Base-by-base conservation (phyloP, 2,797 vertebrate species). In the Rallus crepitans region DNA sequence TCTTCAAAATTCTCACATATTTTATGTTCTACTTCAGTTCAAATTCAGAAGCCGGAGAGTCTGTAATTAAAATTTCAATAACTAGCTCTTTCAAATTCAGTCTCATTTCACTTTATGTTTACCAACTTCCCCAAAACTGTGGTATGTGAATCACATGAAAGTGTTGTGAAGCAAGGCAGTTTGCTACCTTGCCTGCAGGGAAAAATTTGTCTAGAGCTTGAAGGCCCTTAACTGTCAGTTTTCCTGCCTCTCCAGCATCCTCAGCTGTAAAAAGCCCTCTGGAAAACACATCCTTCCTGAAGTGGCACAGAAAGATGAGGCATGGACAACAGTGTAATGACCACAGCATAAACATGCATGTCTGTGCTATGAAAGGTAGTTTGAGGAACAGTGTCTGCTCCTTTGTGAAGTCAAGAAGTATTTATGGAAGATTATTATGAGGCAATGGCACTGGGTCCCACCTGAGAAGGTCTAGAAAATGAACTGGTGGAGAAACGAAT, bases 281-380 rank as follows among this genome's bases (percentile, higher is more conserved):
- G 39, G 25, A 55, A n/a, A 42, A 59, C 0, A 50, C 8, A 76
- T 8, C 23, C 55, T 52, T 47, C 61, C 48, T 39, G n/a, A 20
- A 73, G n/a, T 3, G 52, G n/a, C n/a, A 9, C 1, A 0, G 27
- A 61, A 78, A 55, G 14, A 65, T 12, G 1, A 47, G 5, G 11
- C 2, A 2, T 1, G 5, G 19, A 69, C 31, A 89, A 65, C 15
- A 72, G 12, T 47, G 45, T 12, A 55, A 37, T 9, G 57, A 33
- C 10, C 40, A 60, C 39, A 71, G 45, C 40, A 65, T 13, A 37
- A 79, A 40, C 0, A 2, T 82, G 25, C 13, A 40, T 0, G 6
- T 17, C 21, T n/a, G 19, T 33, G 28, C 31, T 0, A 0, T 5
- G n/a, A 61, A 50, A 50, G 13, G n/a, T 0, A 71, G 69, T 12